Evolutionary conservation across 2,797 vertebrate genomes (phyloP), one percentile per base, ranked within the genome.

Genomic region (Oceanodroma leucorhoa): DNA sequence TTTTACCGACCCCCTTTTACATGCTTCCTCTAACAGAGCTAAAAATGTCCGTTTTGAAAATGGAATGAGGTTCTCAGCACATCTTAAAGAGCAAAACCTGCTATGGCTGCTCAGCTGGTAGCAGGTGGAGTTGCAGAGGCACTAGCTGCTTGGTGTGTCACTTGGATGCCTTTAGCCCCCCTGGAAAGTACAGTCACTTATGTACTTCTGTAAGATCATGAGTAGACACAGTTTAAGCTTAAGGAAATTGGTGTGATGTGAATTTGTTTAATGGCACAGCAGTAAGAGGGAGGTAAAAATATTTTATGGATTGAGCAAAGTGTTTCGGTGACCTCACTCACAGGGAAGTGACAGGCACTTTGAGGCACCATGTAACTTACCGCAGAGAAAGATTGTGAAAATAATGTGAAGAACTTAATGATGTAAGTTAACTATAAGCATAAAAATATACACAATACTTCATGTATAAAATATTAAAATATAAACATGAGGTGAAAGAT

Each of bases 121-220:
- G 66, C 93, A 95, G 92, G 91, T 93, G 89, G 86, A 87, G 95
- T 64, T 96, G 89, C 87, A 87, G 93, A 80, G 73, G 64, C 83
- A 24, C 29, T 65, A 3, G n/a, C 72, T 83, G 77, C 87, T 67
- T 62, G 54, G 51, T 38, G 53, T 70, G 78, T 51, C 66, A 21
- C 72, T 71, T n/a, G 53, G 65, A 76, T 71, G 51, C 75, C 38
- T 58, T 64, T 24, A 40, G 24, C 61, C 34, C 73, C 40, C 76
- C 65, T 60, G 79, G 67, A 38, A 48, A 83, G 51, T 14, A 30
- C 15, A 22, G 83, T 46, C 62, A 16, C 43, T 13, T 32, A 30
- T 6, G 27, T 69, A 40, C 72, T 53, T 79, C 50, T 48, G 1
- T 55, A 60, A 54, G 20, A 51, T 48, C 41, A 7, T 7, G 43